Conservation (phyloP, 2,888 invertebrate genomes). For the Pseudococcus viburni region DNA sequence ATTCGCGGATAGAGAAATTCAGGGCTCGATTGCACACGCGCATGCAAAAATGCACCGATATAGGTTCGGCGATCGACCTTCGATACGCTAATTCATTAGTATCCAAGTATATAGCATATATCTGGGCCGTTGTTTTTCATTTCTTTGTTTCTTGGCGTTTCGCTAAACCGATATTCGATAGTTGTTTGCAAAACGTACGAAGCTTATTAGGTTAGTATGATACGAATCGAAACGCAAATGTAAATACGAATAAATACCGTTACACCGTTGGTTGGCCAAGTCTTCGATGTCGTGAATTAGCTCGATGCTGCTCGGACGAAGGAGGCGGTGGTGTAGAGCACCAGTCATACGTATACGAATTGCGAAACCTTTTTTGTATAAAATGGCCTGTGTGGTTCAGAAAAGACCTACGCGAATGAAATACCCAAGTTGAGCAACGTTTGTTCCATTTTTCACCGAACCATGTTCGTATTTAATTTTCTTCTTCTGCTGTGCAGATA, state of each 20-base stretch:
- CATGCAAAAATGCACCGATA: not conserved
- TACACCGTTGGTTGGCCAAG: not conserved
- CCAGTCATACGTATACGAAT: not conserved
- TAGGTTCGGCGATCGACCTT: not conserved
- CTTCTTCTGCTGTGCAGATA: not conserved
- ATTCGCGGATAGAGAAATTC: too few relatives aligned
- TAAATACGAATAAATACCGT: not conserved
- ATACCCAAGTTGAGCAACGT: not conserved
- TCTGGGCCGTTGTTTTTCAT: not conserved
- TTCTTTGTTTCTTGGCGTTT: not conserved
- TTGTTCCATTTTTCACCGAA: slow-evolving; percentile 25
- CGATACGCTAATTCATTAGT: not conserved
- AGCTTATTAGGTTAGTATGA: not conserved
- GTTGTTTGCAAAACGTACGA: not conserved
- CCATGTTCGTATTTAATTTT: not conserved
- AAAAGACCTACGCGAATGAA: not conserved
- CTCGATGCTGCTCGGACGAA: not conserved
- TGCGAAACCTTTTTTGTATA: not conserved
- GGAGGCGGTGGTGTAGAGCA: not conserved
- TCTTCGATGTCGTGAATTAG: not conserved
- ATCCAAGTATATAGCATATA: not conserved
- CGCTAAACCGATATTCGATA: not conserved
- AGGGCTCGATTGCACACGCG: not conserved
- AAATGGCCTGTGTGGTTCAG: not conserved
- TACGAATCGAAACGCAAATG: not conserved